Evolutionary conservation across 2,888 invertebrate species (phyloP).

Genomic region (Chromoteleia sp.): DNA sequence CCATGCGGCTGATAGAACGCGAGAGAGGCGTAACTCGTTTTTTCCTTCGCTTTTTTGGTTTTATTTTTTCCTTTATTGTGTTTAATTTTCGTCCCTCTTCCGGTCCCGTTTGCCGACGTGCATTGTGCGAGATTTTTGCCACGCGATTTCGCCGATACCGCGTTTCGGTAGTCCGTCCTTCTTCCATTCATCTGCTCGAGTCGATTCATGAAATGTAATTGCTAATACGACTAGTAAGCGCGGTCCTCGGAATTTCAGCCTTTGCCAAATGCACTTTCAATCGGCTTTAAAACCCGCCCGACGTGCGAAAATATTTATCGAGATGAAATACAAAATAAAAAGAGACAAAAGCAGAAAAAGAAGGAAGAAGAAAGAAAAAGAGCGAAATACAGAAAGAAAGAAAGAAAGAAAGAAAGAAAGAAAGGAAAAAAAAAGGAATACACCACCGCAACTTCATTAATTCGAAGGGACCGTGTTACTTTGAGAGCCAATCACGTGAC

Average conservation of each 20-base stretch:
- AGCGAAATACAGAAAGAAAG: constrained; percentile 15
- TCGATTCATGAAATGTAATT: constrained; percentile 67
- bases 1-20: constrained; percentile 38
- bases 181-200: constrained; percentile 60
- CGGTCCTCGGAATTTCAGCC: constrained; percentile 41
- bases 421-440: background rate
- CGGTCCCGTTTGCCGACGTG: constrained; percentile 42
- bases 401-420: background rate
- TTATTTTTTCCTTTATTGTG: constrained; percentile 22
- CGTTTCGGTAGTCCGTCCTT: constrained; percentile 52
- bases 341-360: background rate
- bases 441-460: constrained; percentile 32
- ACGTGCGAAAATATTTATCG: constrained; percentile 54
- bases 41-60: constrained; percentile 2
- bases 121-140: constrained; percentile 59
- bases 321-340: constrained; percentile 23
- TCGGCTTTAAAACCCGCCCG: constrained; percentile 44
- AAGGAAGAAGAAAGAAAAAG: too few species aligned
- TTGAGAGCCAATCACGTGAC: constrained; percentile 24
- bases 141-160: constrained; percentile 61
- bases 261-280: constrained; percentile 47
- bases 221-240: constrained; percentile 60
- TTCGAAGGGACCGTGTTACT: constrained; percentile 15
- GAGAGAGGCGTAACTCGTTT: constrained; percentile 13
- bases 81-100: constrained; percentile 39